These are phyloP conservation scores for Halocynthia aurantium DNA, from an alignment of 23 tunicate genomes.

Conservation along the genomic window DNA sequence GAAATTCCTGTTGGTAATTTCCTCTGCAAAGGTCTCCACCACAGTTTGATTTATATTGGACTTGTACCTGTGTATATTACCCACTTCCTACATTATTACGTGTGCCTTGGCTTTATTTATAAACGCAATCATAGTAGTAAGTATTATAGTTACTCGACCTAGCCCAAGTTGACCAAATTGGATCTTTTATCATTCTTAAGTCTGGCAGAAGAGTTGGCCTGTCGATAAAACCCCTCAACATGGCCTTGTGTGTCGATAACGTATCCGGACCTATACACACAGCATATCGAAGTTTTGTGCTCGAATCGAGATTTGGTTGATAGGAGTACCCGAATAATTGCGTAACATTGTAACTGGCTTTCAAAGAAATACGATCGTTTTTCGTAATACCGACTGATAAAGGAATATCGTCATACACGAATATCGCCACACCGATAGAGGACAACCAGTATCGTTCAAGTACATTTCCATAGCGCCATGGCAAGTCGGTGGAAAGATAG, in stretches of 20 bases:
- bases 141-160: conserved; percentile 18
- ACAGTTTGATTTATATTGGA: conserved; percentile 41
- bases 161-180: conserved; percentile 95
- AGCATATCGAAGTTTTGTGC: conserved; percentile 13
- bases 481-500: conserved; percentile 50
- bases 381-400: conserved; percentile 27
- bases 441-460: conserved; percentile 60
- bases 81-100: neutral
- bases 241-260: conserved; percentile 22
- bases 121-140: neutral
- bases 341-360: conserved; percentile 15
- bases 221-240: conserved; percentile 34
- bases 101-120: neutral
- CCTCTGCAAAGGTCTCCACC: conserved; percentile 51
- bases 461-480: conserved; percentile 57
- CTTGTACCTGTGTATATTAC: conserved; percentile 37
- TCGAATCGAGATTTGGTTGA: neutral
- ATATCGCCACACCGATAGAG: conserved; percentile 40
- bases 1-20: conserved; percentile 34
- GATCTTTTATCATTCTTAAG: conserved; percentile 60
- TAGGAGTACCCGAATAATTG: neutral
- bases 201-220: conserved; percentile 60
- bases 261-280: conserved; percentile 24
- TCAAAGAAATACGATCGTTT: conserved; percentile 35
- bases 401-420: conserved; percentile 27